Conservation (phyloP, 2,113 vertebrate genomes). For the Octodon degus region DNA sequence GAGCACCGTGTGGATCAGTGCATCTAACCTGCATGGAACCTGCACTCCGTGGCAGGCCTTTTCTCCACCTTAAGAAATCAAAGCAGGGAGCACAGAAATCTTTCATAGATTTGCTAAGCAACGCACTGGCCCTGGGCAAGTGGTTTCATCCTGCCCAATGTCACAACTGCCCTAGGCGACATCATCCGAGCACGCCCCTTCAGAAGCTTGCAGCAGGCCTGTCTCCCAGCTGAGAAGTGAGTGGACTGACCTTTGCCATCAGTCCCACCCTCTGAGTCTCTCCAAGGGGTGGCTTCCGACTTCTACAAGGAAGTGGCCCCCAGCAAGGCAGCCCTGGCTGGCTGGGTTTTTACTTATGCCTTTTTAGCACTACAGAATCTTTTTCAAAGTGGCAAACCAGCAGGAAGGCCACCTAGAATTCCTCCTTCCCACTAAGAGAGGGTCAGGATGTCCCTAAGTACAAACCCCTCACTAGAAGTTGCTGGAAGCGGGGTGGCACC, state of each 20-base stretch:
- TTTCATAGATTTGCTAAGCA: background rate
- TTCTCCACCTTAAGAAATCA: background rate
- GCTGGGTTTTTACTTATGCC: background rate
- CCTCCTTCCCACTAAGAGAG: slow-evolving; percentile 54
- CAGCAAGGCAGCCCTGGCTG: background rate
- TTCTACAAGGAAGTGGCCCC: background rate
- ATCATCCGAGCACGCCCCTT: background rate
- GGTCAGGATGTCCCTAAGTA: background rate
- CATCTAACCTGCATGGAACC: background rate
- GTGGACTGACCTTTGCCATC: background rate
- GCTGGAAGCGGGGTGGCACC: slow-evolving; percentile 76
- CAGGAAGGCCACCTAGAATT: slow-evolving; percentile 63
- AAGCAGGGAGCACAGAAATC: background rate
- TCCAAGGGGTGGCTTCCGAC: background rate
- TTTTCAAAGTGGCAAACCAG: background rate
- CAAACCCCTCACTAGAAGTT: slow-evolving; percentile 68
- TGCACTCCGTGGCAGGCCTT: background rate
- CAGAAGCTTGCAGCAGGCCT: background rate
- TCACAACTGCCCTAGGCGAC: background rate
- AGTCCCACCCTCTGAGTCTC: background rate
- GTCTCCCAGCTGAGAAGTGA: background rate
- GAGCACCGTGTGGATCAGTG: accelerated
- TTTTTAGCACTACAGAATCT: background rate
- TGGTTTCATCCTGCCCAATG: background rate
- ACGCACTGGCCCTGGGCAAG: background rate